Evolutionary conservation across 2,797 vertebrate species (phyloP).

Genomic region (Epinephelus coioides): DNA sequence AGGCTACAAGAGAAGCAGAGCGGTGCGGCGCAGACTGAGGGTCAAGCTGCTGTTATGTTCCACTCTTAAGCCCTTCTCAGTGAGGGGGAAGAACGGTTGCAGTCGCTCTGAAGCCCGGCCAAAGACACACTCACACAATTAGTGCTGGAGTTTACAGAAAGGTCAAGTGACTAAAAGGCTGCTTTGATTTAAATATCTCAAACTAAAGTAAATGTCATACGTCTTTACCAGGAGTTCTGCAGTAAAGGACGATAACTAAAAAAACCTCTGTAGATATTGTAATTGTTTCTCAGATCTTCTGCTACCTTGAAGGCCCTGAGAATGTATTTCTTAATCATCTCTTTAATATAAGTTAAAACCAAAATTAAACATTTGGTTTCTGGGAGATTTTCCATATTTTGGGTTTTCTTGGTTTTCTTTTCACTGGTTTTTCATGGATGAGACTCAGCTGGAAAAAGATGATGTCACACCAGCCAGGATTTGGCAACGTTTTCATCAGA

Average conservation of each 20-base stretch:
- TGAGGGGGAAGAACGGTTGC: conserved; percentile 10
- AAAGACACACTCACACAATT: conserved; percentile 48
- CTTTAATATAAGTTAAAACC: too few species aligned
- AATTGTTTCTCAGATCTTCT: conserved; percentile 18
- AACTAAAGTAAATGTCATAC: conserved; percentile 58
- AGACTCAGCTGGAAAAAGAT: background rate
- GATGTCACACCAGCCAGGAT: background rate
- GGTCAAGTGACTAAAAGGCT: conserved; percentile 57
- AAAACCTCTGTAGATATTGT: background rate
- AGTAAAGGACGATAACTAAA: background rate
- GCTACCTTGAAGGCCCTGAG: background rate
- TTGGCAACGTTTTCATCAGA: background rate
- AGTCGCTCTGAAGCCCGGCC: conserved; percentile 27
- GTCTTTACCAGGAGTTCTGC: conserved; percentile 20
- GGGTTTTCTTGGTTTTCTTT: background rate
- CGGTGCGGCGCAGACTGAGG: conserved; percentile 24
- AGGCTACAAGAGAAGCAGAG: conserved; percentile 46
- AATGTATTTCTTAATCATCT: background rate
- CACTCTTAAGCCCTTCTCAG: conserved; percentile 43
- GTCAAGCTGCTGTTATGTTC: conserved; percentile 57
- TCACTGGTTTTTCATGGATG: background rate
- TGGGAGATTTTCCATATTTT: background rate
- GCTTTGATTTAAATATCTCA: conserved; percentile 51
- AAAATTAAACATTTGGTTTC: background rate
- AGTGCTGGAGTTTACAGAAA: conserved; percentile 57